Percentiles rank a stretch among this genome's conserved stretches.
Conservation (phyloP, 2,113 vertebrate species). For the Hipposideros armiger region DNA sequence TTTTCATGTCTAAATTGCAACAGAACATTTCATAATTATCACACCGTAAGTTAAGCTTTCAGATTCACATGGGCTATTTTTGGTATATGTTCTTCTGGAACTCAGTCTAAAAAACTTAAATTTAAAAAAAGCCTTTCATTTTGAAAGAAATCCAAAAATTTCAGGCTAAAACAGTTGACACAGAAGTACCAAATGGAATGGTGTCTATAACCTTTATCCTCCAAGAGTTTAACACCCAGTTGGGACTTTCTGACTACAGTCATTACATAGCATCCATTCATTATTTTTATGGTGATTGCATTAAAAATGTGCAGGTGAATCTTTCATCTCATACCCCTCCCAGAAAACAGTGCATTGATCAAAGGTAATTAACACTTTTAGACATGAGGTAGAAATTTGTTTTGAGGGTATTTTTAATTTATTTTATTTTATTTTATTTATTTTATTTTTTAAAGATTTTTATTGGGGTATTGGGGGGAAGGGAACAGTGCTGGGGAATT, state of each 20-base stretch:
- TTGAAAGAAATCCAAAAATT: conserved; percentile 25
- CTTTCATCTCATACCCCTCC: background rate
- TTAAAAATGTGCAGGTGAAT: conserved; percentile 46
- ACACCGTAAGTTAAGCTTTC: conserved; percentile 43
- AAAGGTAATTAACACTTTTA: conserved; percentile 50
- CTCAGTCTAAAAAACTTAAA: conserved; percentile 30
- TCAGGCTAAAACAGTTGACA: background rate
- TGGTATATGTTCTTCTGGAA: background rate
- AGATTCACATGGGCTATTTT: background rate
- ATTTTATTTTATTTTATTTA: too few relatives aligned
- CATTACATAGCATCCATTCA: background rate
- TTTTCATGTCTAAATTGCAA: conserved; percentile 27
- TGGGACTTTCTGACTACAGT: conserved; percentile 32
- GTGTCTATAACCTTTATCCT: background rate
- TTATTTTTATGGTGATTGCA: conserved; percentile 17
- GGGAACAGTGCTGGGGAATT: too few relatives aligned
- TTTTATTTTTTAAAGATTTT: too few relatives aligned
- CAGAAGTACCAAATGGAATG: background rate
- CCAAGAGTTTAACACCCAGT: background rate
- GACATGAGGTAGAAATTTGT: conserved; percentile 26
- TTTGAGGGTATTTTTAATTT: conserved; percentile 7
- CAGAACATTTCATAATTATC: background rate
- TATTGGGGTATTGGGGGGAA: too few relatives aligned
- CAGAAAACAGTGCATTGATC: background rate
- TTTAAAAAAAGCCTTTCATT: background rate